Evolutionary conservation across 2,113 vertebrate genomes (phyloP).

Genomic region (rat (Rattus norvegicus)): DNA sequence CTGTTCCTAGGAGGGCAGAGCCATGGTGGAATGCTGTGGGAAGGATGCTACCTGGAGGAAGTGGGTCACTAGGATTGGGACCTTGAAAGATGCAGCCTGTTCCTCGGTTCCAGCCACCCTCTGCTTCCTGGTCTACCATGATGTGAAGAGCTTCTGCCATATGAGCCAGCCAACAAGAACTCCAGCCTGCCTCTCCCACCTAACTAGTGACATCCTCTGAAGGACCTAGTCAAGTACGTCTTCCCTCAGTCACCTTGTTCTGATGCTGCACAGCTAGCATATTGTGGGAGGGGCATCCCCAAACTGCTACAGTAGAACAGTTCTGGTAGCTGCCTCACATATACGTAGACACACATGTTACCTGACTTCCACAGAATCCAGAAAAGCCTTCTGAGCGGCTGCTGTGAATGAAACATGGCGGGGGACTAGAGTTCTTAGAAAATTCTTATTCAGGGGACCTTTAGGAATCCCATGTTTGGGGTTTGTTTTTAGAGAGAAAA

Average conservation of each 20-base stretch:
- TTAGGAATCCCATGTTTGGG: no score
- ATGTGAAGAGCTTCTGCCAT: background rate
- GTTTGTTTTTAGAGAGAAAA: background rate
- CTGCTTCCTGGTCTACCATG: background rate
- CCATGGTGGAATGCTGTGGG: background rate
- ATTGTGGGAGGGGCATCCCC: accelerated
- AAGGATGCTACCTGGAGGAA: background rate
- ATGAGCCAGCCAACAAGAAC: background rate
- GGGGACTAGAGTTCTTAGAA: background rate
- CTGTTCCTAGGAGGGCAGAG: no score
- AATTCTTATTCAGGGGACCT: background rate
- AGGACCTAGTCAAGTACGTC: background rate
- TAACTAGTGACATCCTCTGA: background rate
- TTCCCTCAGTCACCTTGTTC: background rate
- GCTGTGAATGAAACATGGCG: background rate
- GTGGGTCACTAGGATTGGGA: background rate
- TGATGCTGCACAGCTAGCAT: background rate
- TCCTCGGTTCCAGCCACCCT: background rate
- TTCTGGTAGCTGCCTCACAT: no score
- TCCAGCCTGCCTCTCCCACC: background rate
- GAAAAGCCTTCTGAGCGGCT: background rate
- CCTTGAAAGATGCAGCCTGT: no score
- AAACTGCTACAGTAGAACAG: background rate
- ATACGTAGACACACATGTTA: accelerated
- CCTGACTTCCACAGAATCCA: background rate